Base-by-base conservation (phyloP, 2,888 invertebrate species). In the Dendrolimus houi region DNA sequence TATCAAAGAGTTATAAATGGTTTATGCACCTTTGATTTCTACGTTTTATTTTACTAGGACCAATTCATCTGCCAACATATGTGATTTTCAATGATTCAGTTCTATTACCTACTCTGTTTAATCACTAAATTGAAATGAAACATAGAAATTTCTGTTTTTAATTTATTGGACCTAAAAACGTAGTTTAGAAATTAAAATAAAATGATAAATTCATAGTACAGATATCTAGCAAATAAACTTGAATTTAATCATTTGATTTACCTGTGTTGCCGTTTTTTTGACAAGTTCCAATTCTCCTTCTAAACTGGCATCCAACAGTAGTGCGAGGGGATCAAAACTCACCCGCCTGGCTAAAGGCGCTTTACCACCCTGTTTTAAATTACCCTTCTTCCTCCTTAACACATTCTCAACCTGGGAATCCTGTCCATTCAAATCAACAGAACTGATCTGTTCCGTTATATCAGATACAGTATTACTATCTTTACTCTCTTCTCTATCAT, bases 231-330 rank as follows among this genome's bases (percentile, higher is more conserved):
- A 29, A 29, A 29, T 29, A 29, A 29, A 29, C 3, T 3, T 29
- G 29, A 29, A 29, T 29, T 29, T 29, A 29, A 29, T 29, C 3
- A 54, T 53, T 7, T n/a, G 52, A 54, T 47, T 64, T 74, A 94
- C 96, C 93, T 98, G 96, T 79, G 95, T 94, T 60, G 99, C 98
- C 55, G 98, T 98, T 85, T 97, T 96, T 89, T 95, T 96, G 52
- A 99, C 99, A 65, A 99, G 92, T 77, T 99, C 99, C 76, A 99
- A 92, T 83, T 99, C 99, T 53, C 99, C 99, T 85, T 99, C 99
- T 65, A 99, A 92, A 71, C 99, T 98, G 54, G 99, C 99, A 85
- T 99, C 99, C 73, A 99, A 91, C 55, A 99, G 92, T 56, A 99
- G 92, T 0, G 99, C 99, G 71, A 99, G 92, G 17, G 99, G 99